These are phyloP conservation scores for Arizona elegans DNA, from an alignment of 2,113 vertebrate species.

Conservation along the genomic window DNA sequence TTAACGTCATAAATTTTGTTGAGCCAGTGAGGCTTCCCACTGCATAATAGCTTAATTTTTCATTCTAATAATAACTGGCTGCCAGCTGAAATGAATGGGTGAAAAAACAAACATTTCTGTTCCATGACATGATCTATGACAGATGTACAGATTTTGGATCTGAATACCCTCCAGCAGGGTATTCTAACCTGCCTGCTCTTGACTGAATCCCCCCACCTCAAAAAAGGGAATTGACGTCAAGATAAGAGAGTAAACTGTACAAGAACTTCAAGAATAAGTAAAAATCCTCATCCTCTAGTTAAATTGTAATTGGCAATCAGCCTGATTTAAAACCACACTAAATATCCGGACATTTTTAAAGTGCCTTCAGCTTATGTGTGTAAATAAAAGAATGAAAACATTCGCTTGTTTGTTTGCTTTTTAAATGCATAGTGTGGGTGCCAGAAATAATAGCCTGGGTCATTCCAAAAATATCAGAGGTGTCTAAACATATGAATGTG, in stretches of 20 bases:
- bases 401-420: constrained; percentile 18
- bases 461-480: constrained; percentile 1
- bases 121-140: constrained; percentile 66
- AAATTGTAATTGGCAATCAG: constrained; percentile 51
- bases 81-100: constrained; percentile 71
- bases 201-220: neutral
- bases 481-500: neutral
- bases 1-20: constrained; percentile 73
- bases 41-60: constrained; percentile 75
- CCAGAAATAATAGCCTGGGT: neutral
- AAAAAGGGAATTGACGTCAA: constrained; percentile 60
- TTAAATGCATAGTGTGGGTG: neutral
- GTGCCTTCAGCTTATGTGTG: constrained; percentile 52
- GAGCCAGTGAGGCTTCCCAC: constrained; percentile 62
- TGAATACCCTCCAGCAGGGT: constrained; percentile 56
- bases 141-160: constrained; percentile 61
- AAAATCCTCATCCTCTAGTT: constrained; percentile 43
- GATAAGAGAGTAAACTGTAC: constrained; percentile 55
- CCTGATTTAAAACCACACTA: constrained; percentile 54
- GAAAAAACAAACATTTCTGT: constrained; percentile 72
- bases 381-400: constrained; percentile 11
- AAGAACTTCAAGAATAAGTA: constrained; percentile 58
- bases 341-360: constrained; percentile 51
- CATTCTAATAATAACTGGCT: constrained; percentile 76
- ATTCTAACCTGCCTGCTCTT: constrained; percentile 54